phyloP scores from a whole-genome alignment of 2,888 invertebrate genomes.

The Lasioglossum morio region DNA sequence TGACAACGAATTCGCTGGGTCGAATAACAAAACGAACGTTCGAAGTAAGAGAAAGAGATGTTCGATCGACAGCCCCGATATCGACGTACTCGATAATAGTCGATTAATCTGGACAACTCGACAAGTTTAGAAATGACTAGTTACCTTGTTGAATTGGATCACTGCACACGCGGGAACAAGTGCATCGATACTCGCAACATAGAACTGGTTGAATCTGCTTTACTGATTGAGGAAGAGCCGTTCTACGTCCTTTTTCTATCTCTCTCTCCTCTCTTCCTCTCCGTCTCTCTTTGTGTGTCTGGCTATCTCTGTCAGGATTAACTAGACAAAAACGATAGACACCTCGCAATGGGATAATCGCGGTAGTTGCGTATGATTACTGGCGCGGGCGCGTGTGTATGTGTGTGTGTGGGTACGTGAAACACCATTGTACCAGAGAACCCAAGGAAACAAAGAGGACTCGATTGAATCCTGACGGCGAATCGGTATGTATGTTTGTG shows the following conservation, averaged over 20 bases:
- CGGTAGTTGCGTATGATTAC: conserved; percentile 62
- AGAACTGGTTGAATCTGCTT: conserved; percentile 62
- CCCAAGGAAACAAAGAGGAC: conserved; percentile 45
- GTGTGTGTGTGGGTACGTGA: conserved; percentile 18
- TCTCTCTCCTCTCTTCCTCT: background rate
- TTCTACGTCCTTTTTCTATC: conserved; percentile 49
- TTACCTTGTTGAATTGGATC: conserved; percentile 55
- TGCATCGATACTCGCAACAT: conserved; percentile 51
- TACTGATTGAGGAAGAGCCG: conserved; percentile 56
- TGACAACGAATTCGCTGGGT: background rate
- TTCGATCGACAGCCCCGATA: background rate
- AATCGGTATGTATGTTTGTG: conserved; percentile 58
- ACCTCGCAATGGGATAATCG: conserved; percentile 65
- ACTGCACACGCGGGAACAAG: conserved; percentile 57
- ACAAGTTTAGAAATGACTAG: conserved; percentile 47
- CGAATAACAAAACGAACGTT: background rate
- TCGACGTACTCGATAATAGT: background rate
- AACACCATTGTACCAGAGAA: conserved; percentile 27
- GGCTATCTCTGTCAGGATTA: conserved; percentile 50
- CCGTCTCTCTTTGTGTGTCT: background rate
- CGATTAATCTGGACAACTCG: conserved; percentile 10
- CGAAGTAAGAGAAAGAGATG: background rate
- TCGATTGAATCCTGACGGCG: conserved; percentile 45
- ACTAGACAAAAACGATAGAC: conserved; percentile 59
- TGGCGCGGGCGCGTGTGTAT: conserved; percentile 8